phyloP scores from a whole-genome alignment of 1,140 invertebrate species.

The Potamilus streckersoni region DNA sequence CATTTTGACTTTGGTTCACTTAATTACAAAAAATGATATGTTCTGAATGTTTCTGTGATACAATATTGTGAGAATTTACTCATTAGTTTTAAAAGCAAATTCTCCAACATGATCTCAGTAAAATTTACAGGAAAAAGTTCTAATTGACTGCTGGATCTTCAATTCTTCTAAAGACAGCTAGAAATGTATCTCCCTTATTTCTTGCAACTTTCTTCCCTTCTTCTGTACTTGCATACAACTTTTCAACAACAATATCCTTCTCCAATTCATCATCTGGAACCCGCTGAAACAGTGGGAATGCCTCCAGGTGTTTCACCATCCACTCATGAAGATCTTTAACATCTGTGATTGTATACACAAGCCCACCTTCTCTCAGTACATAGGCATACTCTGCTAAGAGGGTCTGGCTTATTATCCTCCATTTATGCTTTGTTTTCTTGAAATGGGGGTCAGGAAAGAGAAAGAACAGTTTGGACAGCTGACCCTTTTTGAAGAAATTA shows the following conservation, averaged over 20 bases:
- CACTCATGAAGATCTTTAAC: slow-evolving; percentile 97
- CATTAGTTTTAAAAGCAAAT: too few species aligned
- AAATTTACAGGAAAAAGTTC: too few species aligned
- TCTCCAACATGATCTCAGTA: too few species aligned
- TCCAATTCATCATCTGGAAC: slow-evolving; percentile 80
- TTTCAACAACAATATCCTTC: slow-evolving; percentile 85
- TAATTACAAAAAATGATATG: too few species aligned
- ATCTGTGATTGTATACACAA: slow-evolving; percentile 97
- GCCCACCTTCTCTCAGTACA: slow-evolving; percentile 84
- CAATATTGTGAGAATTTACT: too few species aligned
- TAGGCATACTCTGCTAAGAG: slow-evolving; percentile 97
- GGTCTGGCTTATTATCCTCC: slow-evolving; percentile 96
- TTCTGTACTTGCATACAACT: slow-evolving; percentile 93
- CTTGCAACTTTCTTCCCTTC: slow-evolving; percentile 98
- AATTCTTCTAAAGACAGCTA: slow-evolving; percentile 83
- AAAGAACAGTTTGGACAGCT: slow-evolving; percentile 99
- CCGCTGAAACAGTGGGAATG: slow-evolving; percentile 91
- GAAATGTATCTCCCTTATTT: slow-evolving; percentile 93
- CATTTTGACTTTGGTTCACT: too few species aligned
- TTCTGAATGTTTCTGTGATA: too few species aligned
- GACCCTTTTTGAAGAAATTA: slow-evolving; percentile 94
- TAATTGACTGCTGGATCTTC: slow-evolving; percentile 67
- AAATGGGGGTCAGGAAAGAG: slow-evolving; percentile 99
- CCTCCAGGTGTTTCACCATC: slow-evolving; percentile 93
- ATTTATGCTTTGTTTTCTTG: slow-evolving; percentile 99